Base-by-base conservation (phyloP, 1,140 invertebrate genomes). In the Phocides pigmalion region DNA sequence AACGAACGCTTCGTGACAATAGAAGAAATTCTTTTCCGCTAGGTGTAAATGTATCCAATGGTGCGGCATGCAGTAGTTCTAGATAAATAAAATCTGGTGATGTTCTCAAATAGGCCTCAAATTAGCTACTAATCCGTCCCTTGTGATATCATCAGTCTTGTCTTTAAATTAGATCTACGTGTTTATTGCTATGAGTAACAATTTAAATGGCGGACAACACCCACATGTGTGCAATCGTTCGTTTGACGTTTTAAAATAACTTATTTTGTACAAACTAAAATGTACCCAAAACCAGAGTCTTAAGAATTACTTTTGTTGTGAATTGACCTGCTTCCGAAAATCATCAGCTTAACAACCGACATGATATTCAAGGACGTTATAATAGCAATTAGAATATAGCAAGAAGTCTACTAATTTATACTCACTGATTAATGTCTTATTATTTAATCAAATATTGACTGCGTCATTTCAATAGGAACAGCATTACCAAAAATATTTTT, bases 141-240 rank as follows among this genome's bases (percentile, higher is more conserved):
- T 16, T 47, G 63, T 80, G 76, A 82, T 76, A 74, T 82, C 81
- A 84, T 71, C 70, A 49, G 65, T 77, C 66, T 74, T 75, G 71
- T 77, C 72, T 70, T 74, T 71, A 80, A 88, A 80, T 85, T 82
- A 84, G 79, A 76, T 81, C 76, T 87, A 76, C 78, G 79, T 74
- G 78, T 84, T 88, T 85, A 84, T 81, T 82, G 71, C 79, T 70
- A 79, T 88, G 84, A 88, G 75, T 83, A 83, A 87, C 74, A 74
- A 65, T 72, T 72, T 84, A 81, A 81, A 85, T 74, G 71, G 68
- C 72, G 69, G 72, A 67, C 64, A 35, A 79, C 74, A 56, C 82
- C 85, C 84, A 88, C 84, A 72, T 72, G 59, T 66, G 62, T 79
- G 76, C 74, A 82, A 79, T 78, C 76, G 76, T 62, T 56, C 80